phyloP scores from a whole-genome alignment of 1,140 invertebrate species.

The Probaryconus sp. region DNA sequence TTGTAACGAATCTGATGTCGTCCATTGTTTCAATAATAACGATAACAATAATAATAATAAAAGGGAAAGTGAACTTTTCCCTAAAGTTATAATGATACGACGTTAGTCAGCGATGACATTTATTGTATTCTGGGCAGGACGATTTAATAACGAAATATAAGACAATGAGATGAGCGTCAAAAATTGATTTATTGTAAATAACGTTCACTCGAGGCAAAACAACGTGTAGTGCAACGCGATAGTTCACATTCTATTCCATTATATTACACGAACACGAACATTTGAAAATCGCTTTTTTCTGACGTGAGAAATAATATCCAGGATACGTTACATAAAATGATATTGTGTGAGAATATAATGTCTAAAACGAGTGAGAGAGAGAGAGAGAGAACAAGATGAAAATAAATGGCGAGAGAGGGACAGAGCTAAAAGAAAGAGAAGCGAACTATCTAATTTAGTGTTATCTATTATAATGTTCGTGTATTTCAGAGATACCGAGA shows the following conservation, averaged over 20 bases:
- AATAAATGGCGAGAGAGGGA: too few relatives aligned
- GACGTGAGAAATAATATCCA: slow-evolving; percentile 55
- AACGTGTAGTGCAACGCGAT: slow-evolving; percentile 39
- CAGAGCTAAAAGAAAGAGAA: too few relatives aligned
- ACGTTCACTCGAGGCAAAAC: slow-evolving; percentile 17
- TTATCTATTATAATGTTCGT: slow-evolving; percentile 44
- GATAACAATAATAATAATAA: too few relatives aligned
- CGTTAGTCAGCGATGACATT: slow-evolving; percentile 30
- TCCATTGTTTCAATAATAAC: too few relatives aligned
- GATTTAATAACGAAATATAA: slow-evolving; percentile 40
- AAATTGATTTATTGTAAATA: slow-evolving; percentile 38
- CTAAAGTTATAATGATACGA: too few relatives aligned
- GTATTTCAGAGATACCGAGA: slow-evolving; percentile 10
- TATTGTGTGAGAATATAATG: slow-evolving; percentile 50
- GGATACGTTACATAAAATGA: slow-evolving; percentile 57
- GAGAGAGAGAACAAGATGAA: too few relatives aligned
- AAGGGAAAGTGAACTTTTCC: slow-evolving; percentile 22
- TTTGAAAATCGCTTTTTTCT: slow-evolving; percentile 26
- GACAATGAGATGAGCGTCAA: slow-evolving; percentile 50
- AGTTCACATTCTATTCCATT: slow-evolving; percentile 54
- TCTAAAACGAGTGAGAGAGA: too few relatives aligned
- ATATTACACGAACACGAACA: slow-evolving; percentile 38
- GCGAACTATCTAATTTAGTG: slow-evolving; percentile 48
- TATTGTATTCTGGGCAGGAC: slow-evolving; percentile 21
- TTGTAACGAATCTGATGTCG: too few relatives aligned